Evolutionary conservation across 2,113 vertebrate genomes (phyloP).

Genomic region (Papio anubis): DNA sequence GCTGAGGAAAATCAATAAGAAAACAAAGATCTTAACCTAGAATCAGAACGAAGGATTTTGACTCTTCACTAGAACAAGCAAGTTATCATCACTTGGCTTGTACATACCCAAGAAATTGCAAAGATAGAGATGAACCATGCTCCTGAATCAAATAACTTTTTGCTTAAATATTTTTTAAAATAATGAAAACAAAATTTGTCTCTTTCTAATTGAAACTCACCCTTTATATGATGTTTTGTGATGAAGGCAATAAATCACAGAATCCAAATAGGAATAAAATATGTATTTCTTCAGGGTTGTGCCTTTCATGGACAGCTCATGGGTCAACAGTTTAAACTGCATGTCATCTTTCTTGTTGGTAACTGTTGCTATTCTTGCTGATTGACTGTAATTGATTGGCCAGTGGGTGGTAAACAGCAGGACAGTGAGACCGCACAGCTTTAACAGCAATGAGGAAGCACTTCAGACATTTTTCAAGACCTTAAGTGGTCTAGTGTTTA

Average conservation of each 20-base stretch:
- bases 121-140: background rate
- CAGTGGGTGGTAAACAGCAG: conserved; percentile 49
- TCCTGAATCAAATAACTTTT: background rate
- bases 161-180: background rate
- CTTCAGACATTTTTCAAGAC: conserved; percentile 51
- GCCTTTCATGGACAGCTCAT: background rate
- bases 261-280: background rate
- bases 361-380: background rate
- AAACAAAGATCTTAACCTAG: background rate
- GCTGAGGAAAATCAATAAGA: background rate
- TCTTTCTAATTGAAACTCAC: background rate
- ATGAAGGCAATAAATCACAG: background rate
- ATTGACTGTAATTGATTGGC: conserved; percentile 54
- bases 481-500: conserved; percentile 29
- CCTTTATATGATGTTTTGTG: background rate
- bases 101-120: background rate
- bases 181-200: background rate
- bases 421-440: background rate
- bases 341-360: background rate
- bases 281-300: background rate
- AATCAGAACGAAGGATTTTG: background rate
- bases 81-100: background rate
- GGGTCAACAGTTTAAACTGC: background rate
- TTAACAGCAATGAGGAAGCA: background rate
- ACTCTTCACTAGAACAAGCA: background rate